These are phyloP conservation scores for Cephalopholis sonnerati DNA, from an alignment of 2,113 vertebrate species.

Conservation along the genomic window DNA sequence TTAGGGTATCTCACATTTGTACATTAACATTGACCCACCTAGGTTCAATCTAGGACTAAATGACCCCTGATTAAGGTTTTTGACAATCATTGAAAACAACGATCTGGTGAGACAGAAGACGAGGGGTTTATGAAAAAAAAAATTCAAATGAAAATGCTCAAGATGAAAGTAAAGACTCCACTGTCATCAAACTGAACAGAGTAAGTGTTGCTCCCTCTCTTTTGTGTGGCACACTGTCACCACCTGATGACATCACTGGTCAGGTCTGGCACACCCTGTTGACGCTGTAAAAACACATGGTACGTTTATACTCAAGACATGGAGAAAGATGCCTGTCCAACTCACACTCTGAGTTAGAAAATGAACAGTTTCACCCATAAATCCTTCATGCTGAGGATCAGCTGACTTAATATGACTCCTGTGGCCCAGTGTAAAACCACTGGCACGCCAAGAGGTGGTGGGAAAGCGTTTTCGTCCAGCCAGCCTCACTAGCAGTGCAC, in stretches of 20 bases:
- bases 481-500: not conserved
- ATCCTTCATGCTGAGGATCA: conserved; percentile 52
- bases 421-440: conserved; percentile 27
- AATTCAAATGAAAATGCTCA: conserved; percentile 67
- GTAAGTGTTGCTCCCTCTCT: conserved; percentile 65
- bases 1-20: conserved; percentile 61
- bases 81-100: conserved; percentile 76
- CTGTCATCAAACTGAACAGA: conserved; percentile 58
- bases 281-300: not conserved
- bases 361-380: not conserved
- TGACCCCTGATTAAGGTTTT: conserved; percentile 77
- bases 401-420: conserved; percentile 54
- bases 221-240: conserved; percentile 68
- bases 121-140: conserved; percentile 46
- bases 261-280: conserved; percentile 4
- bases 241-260: conserved; percentile 45
- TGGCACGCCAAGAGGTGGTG: not conserved
- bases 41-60: conserved; percentile 66
- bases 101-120: conserved; percentile 64
- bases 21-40: conserved; percentile 67
- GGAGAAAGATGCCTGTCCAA: not conserved
- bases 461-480: conserved; percentile 5
- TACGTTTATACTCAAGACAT: not conserved
- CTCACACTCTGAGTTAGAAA: not conserved
- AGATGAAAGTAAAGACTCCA: conserved; percentile 84